Percentiles rank a stretch among this genome's conserved stretches.
These are phyloP conservation scores for Varroa destructor DNA, from an alignment of 1,140 invertebrate species.

Conservation along the genomic window DNA sequence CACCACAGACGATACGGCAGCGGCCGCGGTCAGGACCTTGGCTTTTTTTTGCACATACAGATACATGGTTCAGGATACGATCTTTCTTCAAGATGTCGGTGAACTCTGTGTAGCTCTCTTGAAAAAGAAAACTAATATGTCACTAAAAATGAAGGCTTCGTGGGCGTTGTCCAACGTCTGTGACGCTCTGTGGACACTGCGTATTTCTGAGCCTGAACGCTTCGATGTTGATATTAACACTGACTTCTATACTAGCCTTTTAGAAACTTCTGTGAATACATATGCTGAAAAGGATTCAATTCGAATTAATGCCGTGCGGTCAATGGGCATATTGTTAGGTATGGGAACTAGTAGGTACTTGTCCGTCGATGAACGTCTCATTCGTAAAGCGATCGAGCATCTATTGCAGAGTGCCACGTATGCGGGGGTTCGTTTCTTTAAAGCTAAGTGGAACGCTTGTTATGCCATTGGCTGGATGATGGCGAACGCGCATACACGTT, in stretches of 20 bases:
- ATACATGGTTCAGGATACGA: not conserved
- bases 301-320: conserved; percentile 6
- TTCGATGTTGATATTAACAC: conserved; percentile 13
- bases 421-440: not conserved
- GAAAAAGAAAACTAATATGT: not conserved
- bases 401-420: not conserved
- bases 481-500: not conserved
- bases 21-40: conserved; percentile 4
- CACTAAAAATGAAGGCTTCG: conserved; percentile 1
- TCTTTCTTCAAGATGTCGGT: conserved; percentile 11
- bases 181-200: conserved; percentile 2
- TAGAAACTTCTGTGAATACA: not conserved
- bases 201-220: not conserved
- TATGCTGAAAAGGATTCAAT: conserved; percentile 7
- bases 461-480: conserved; percentile 25
- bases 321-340: conserved; percentile 23
- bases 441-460: conserved; percentile 22
- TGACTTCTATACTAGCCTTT: conserved; percentile 5
- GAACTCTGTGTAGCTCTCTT: conserved; percentile 5
- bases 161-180: conserved; percentile 16
- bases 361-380: not conserved
- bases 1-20: not conserved
- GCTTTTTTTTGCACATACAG: not conserved
- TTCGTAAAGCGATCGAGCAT: not conserved
- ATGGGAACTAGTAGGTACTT: not conserved